Evolutionary conservation across 2,113 vertebrate species (phyloP), one percentile per base, ranked within the genome.

Genomic region (Hyperoodon ampullatus): DNA sequence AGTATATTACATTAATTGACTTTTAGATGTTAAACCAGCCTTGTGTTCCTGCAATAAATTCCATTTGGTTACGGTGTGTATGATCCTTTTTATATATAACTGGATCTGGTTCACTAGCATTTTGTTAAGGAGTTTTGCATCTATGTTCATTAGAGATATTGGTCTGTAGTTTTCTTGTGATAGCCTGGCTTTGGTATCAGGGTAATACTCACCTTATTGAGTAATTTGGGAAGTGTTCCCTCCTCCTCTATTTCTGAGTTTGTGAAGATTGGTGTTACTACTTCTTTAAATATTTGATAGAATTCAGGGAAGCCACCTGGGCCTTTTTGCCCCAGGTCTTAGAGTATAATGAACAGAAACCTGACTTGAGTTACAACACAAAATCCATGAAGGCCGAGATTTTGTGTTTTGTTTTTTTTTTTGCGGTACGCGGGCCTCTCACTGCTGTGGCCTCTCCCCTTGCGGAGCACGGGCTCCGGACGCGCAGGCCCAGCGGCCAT

Each of bases 221-320:
- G 47, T 83, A n/a, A 95, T 63, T 61, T 70, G 30, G 21, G 35
- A 85, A 70, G 33, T 80, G 16, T 71, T 55, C 28, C 47, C 47
- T 33, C 50, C 58, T 44, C 3, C 42, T 92, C 72, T 90, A 13
- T 60, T 78, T 93, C 74, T 93, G 68, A 95, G 14, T 77, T 72
- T 85, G 24, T 86, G 23, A 95, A 92, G 30, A 71, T 14, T 87
- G 24, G 30, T 66, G 81, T 68, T 61, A 74, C 21, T 68, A 60
- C 15, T 66, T 65, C 74, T 87, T 90, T 60, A 72, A 82, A 82
- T 93, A 81, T 87, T 87, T 92, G 63, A 82, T 75, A 87, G 50
- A 74, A 63, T 84, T 92, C 19, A 74, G 63, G 47, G 83, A 88
- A 81, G 42, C 24, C 21, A 77, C 7, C 15, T 83, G 44, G 35